A percentile compares a stretch with the other conserved stretches of the same genome.
These are phyloP conservation scores for Spea hammondii DNA, from an alignment of 2,797 vertebrate genomes.

Conservation along the genomic window DNA sequence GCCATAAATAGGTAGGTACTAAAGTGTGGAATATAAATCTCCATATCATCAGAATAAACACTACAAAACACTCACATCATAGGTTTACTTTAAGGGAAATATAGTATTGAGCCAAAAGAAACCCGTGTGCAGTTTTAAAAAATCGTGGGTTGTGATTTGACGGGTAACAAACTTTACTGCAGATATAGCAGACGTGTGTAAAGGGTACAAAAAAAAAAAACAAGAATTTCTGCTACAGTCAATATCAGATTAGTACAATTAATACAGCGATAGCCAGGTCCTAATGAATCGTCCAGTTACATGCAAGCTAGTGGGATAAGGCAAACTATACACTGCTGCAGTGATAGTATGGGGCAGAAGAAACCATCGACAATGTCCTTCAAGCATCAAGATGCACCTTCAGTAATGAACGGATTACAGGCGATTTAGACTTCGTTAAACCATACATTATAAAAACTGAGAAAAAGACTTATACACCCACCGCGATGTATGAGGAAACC, in stretches of 20 bases:
- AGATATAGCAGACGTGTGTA: not conserved
- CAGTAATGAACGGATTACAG: too few relatives aligned
- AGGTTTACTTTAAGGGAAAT: too few relatives aligned
- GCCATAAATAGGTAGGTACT: not conserved
- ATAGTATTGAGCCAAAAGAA: too few relatives aligned
- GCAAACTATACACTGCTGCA: slow-evolving; percentile 73
- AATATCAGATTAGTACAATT: not conserved
- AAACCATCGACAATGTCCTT: slow-evolving; percentile 50
- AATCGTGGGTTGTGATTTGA: too few relatives aligned
- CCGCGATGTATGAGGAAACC: too few relatives aligned
- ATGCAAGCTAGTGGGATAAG: slow-evolving; percentile 71
- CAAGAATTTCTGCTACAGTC: not conserved
- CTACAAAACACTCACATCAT: not conserved
- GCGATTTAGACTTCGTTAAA: not conserved
- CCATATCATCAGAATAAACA: not conserved
- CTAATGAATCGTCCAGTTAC: slow-evolving; percentile 69
- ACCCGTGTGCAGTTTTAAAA: too few relatives aligned
- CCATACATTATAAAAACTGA: not conserved
- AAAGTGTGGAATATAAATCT: not conserved
- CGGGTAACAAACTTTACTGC: too few relatives aligned
- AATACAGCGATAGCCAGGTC: slow-evolving; percentile 1
- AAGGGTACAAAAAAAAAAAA: not conserved
- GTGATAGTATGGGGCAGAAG: slow-evolving; percentile 62
- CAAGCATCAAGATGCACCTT: slow-evolving; percentile 6
- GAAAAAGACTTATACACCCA: too few relatives aligned